Evolutionary conservation across 2,888 invertebrate genomes (phyloP), one percentile per base, ranked within the genome.

Genomic region (Bibio marci): DNA sequence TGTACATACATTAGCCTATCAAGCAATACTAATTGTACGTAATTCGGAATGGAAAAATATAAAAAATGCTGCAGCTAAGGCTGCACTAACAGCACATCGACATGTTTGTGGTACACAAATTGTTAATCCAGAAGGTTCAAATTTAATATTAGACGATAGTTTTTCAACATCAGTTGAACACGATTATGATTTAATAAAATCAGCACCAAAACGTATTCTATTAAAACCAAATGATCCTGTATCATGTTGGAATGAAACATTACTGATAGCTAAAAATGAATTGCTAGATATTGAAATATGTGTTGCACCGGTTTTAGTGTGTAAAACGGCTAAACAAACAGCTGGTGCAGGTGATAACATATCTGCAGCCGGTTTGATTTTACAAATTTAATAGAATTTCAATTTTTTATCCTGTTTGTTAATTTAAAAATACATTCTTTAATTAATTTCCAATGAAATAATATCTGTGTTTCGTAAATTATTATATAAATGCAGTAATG

Each of bases 341-440:
- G 86, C 81, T 0, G 87, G 87, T 1, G 86, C 83, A 10, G 87
- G 87, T 1, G 87, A 87, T 55, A 87, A 86, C 53, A 81, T 87
- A 45, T 86, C 86, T 1, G 81, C 85, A n/a, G 81, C 86, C 2
- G 86, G 83, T n/a, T 62, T 87, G 13, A 76, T 73, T n/a, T 62
- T 74, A 39, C 78, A 78, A 57, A 67, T 77, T 42, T 69, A 65
- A 56, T n/a, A n/a, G n/a, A n/a, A n/a, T n/a, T n/a, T n/a, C n/a
- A n/a, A n/a, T n/a, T n/a, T n/a, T n/a, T n/a, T n/a, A n/a, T n/a
- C n/a, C n/a, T n/a, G n/a, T n/a, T n/a, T n/a, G n/a, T n/a, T n/a
- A n/a, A n/a, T n/a, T n/a, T n/a, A n/a, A n/a, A n/a, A n/a, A n/a
- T n/a, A n/a, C n/a, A n/a, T n/a, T n/a, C n/a, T n/a, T n/a, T n/a